These are phyloP conservation scores for Prenolepis imparis DNA, from an alignment of 2,888 invertebrate genomes.

Conservation along the genomic window DNA sequence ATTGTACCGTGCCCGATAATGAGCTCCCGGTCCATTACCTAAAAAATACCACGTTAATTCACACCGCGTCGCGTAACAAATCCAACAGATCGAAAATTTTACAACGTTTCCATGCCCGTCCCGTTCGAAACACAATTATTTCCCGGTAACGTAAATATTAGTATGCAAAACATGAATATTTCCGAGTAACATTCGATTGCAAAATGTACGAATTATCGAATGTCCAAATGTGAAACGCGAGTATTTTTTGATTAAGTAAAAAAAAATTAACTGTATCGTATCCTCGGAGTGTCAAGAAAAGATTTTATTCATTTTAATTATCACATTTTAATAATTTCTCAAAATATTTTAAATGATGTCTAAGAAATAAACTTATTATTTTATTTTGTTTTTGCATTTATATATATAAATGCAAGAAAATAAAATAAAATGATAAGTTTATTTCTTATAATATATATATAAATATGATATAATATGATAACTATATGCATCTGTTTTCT, in stretches of 20 bases:
- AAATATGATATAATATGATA: not conserved
- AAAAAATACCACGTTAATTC: constrained; percentile 30
- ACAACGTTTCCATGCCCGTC: not conserved
- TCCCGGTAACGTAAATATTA: not conserved
- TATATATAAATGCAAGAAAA: not conserved
- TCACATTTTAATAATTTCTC: not conserved
- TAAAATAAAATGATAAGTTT: too few species aligned
- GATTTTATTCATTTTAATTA: not conserved
- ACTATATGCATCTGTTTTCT: not conserved
- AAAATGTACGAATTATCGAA: not conserved
- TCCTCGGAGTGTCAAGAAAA: not conserved
- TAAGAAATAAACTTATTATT: not conserved
- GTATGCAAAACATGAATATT: constrained; percentile 6
- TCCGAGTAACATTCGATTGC: not conserved
- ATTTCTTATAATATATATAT: too few species aligned
- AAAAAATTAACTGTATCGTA: constrained; percentile 18
- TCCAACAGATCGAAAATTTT: not conserved
- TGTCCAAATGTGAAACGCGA: constrained; percentile 1
- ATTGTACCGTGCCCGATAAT: constrained; percentile 40
- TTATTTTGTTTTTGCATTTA: not conserved
- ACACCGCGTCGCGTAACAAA: not conserved
- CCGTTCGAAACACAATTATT: not conserved
- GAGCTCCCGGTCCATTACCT: not conserved
- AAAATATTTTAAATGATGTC: not conserved
- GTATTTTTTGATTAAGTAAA: not conserved